Evolutionary conservation across 2,888 invertebrate species (phyloP), one percentile per base, ranked within the genome.

Genomic region (Hemithea aestivaria): DNA sequence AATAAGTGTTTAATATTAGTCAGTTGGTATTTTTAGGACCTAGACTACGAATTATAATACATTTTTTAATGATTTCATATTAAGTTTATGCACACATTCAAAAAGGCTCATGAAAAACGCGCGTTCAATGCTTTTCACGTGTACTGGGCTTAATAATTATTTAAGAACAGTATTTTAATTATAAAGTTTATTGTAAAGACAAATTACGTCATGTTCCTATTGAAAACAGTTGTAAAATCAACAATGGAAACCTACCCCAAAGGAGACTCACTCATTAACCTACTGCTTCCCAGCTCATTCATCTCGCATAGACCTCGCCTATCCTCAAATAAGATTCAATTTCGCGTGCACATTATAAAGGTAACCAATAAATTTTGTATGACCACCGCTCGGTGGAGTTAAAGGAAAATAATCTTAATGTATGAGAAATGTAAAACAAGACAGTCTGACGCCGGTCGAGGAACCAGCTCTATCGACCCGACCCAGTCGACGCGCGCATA

Each of bases 401-500:
- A 69, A 58, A 52, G 62, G 58, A 66, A 71, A 64, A 61, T 62
- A 57, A 60, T 65, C 70, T 58, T 64, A 65, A 61, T 56, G 63
- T 58, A 42, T 55, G 53, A 66, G 71, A 65, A 75, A 73, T 72
- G 72, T 78, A 70, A 71, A 76, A 77, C 75, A 80, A 77, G 82
- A 82, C 83, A 68, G 80, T 80, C 78, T 77, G 85, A 77, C 84
- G 83, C 82, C 80, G 73, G 66, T 72, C 65, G 62, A 62, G 64
- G 66, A 67, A 69, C 65, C 69, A 37, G 81, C 82, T 83, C 68
- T 85, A 85, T 85, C 83, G 85, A 85, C 83, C 82, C 83, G 85
- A 85, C 83, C 82, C 64, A 51, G 43, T 41, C 81, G 84, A 82
- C 84, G 84, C 84, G 85, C 85, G 84, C 84, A 83, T 59, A 62